Evolutionary conservation across 2,113 vertebrate genomes (phyloP).

Genomic region (Electrona antarctica): DNA sequence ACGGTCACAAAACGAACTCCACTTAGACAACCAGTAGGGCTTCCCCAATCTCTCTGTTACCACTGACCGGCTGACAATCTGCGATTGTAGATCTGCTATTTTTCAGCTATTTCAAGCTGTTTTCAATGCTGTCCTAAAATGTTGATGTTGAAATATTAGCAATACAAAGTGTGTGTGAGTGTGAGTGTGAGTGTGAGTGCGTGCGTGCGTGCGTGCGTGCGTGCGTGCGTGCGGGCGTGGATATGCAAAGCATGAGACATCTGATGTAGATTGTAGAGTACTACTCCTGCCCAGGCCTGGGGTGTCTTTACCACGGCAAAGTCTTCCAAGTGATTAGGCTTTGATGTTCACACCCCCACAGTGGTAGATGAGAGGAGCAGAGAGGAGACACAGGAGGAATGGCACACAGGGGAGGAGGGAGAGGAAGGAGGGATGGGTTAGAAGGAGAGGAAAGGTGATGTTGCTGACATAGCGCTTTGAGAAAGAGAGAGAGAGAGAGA

Average conservation of each 20-base stretch:
- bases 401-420: constrained; percentile 1
- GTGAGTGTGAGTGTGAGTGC: constrained; percentile 18
- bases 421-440: constrained; percentile 7
- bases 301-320: constrained; percentile 35
- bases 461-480: constrained; percentile 63
- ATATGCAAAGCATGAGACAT: not conserved
- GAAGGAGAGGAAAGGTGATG: constrained; percentile 48
- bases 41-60: no score
- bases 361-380: constrained; percentile 48
- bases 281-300: constrained; percentile 31
- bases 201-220: constrained; percentile 12
- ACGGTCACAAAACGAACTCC: no score
- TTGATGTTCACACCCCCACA: constrained; percentile 58
- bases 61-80: no score
- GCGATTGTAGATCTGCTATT: no score
- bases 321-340: constrained; percentile 45
- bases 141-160: no score
- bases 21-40: no score
- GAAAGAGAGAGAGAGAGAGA: not conserved
- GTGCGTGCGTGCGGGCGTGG: constrained; percentile 8
- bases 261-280: constrained; percentile 5
- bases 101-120: no score
- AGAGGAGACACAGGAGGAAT: not conserved
- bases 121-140: no score
- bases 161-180: constrained; percentile 4